Base-by-base conservation (phyloP, 2,113 vertebrate species). In the Lucifuga dentata region DNA sequence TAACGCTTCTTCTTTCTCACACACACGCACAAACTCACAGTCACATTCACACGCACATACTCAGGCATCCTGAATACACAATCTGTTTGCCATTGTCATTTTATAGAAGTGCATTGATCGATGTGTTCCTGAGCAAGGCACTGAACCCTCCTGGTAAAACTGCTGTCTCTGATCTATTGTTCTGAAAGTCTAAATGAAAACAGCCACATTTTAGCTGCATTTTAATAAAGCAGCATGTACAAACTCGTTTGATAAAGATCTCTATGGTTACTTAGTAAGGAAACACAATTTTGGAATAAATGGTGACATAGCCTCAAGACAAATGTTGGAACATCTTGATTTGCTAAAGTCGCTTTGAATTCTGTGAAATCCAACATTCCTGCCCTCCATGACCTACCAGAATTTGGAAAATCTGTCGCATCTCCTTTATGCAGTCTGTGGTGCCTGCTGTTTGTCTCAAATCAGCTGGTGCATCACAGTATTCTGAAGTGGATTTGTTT, bases 391-490 rank as follows among this genome's bases (percentile, higher is more conserved):
- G 60, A 66, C 63, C 51, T 68, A 15, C 24, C 36, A 59, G 38
- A 59, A 68, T 33, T 44, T 63, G 3, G n/a, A 9, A 68, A 24
- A 11, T 9, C 50, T 58, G 29, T 24, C 45, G n/a, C n/a, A n/a
- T 64, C 3, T 29, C 35, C 38, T 40, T 11, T 29, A 0, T 24
- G 45, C 7, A 1, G 49, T 39, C 17, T 57, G 19, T 24, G 17
- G n/a, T 61, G 44, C 51, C 45, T 57, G 0, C 41, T 33, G 17
- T 13, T 35, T 35, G 33, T 35, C 2, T 35, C 17, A 66, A 43
- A 61, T 77, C 65, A 58, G 23, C 48, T 55, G 41, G 36, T 46
- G 8, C 44, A 36, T 58, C 38, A 19, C 13, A 68, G 40, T 48
- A 46, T 17, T 49, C 17, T 35, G 19, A 6, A 46, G 15, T 16